Base-by-base conservation (phyloP, 2,797 vertebrate species). In the Myoxocephalus aenaeus region DNA sequence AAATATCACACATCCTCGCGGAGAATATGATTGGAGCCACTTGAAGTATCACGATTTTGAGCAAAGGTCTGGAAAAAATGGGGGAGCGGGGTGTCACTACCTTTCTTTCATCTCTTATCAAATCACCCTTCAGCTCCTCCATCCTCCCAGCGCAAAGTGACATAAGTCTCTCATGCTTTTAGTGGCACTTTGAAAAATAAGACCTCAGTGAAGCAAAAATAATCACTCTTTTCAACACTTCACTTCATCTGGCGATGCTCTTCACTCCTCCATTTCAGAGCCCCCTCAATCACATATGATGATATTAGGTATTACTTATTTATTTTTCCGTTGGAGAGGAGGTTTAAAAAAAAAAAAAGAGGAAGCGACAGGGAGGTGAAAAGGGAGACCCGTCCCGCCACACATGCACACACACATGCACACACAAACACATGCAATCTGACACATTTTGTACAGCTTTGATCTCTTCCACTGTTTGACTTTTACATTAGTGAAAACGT, bases 301-400 rank as follows among this genome's bases (percentile, higher is more conserved):
- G 90, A 92, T 93, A 94, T 93, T 80, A 90, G 84, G 73, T 83
- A 94, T 94, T 83, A 94, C 89, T 95, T 95, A 95, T 95, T 94
- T 89, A 94, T 93, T 82, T 82, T 91, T 69, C 74, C 70, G 86
- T 87, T 80, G 72, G 73, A 86, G 84, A 77, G 80, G 73, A 32
- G 79, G 70, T 84, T 89, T 80, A 5, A 14, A 5, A 22, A 27
- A 46, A 76, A 84, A 88, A 79, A 80, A 77, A 66, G 65, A 73
- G 76, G 73, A 84, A 80, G 80, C 64, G 83, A 90, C 86, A 89
- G 83, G 75, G 65, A 86, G 83, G 83, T 70, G 76, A 80, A 84
- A 78, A 66, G 79, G 69, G 73, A 84, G 77, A 69, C 70, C 63
- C 12, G 42, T 86, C 83, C 81, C 73, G 61, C 66, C 77, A 76